Base-by-base conservation (phyloP, 2,797 vertebrate genomes). In the Spinibarbus caldwelli region DNA sequence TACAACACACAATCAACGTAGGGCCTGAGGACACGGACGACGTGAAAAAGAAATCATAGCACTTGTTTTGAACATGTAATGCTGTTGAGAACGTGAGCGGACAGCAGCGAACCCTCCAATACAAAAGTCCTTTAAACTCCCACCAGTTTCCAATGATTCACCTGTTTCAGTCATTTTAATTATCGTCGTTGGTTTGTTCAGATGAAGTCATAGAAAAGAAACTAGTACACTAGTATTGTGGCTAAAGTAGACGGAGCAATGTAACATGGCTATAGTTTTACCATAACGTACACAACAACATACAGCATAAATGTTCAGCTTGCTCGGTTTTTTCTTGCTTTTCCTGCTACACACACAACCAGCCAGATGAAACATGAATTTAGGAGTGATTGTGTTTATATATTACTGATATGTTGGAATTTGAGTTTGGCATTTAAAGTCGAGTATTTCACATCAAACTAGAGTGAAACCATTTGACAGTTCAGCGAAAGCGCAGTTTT, bases 331-430 rank as follows among this genome's bases (percentile, higher is more conserved):
- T 89, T 88, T 31, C 41, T 54, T 49, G 67, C 57, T 41, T 77
- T 72, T 87, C 71, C 68, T 86, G 80, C 92, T 90, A 94, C 90
- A 86, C 90, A 90, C 83, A 92, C 90, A 78, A 92, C 89, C 90
- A 86, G 91, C 87, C 90, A 54, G 93, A 92, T 87, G 90, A 90
- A 17, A 91, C 86, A 78, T 83, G 67, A 90, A 92, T 88, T 88
- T 80, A 29, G 41, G 47, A 76, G 17, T 34, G 29, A 36, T 45
- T 17, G n/a, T 23, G 52, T 81, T 71, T 45, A 23, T 43, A 47
- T 71, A 72, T 23, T 4, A 47, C 3, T n/a, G 36, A 59, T 43
- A 52, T 15, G 21, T 47, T 47, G 26, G 43, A 66, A 17, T 26
- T 41, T 9, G 49, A 41, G 62, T 67, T 73, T 76, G 81, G 81